Conservation (phyloP, 2,113 vertebrate species). For the Condylura cristata region DNA sequence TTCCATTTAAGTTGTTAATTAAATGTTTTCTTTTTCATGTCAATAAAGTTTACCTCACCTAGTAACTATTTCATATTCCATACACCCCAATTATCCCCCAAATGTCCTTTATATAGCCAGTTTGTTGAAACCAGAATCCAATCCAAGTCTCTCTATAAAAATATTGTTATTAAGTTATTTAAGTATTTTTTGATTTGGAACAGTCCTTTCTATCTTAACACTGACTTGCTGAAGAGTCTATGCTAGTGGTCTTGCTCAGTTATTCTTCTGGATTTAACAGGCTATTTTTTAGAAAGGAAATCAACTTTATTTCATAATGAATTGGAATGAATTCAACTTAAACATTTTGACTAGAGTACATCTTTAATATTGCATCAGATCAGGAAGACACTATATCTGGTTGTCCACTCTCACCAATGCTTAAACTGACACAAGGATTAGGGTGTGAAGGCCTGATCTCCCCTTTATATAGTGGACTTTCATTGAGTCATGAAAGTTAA, state of each 20-base stretch:
- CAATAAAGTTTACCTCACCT: background rate
- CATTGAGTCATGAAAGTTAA: background rate
- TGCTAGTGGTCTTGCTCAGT: background rate
- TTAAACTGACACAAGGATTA: background rate
- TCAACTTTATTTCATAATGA: background rate
- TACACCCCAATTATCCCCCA: background rate
- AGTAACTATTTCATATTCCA: background rate
- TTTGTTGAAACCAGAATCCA: background rate
- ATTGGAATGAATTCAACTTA: background rate
- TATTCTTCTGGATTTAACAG: background rate
- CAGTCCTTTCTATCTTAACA: background rate
- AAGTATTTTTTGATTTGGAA: background rate
- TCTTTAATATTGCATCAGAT: background rate
- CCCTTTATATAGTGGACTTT: background rate
- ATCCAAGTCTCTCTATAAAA: background rate
- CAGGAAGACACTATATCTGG: background rate
- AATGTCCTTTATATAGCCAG: background rate
- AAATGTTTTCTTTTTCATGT: slow-evolving; percentile 17
- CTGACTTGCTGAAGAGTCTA: background rate
- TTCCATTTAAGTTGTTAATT: background rate
- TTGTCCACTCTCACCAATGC: background rate
- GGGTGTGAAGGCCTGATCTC: background rate
- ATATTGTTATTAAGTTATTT: background rate
- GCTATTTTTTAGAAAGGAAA: background rate
- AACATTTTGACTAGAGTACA: background rate